Percentiles rank a stretch among this genome's conserved stretches.
These are phyloP conservation scores for Pangasianodon hypophthalmus DNA, from an alignment of 2,113 vertebrate genomes.

Conservation along the genomic window DNA sequence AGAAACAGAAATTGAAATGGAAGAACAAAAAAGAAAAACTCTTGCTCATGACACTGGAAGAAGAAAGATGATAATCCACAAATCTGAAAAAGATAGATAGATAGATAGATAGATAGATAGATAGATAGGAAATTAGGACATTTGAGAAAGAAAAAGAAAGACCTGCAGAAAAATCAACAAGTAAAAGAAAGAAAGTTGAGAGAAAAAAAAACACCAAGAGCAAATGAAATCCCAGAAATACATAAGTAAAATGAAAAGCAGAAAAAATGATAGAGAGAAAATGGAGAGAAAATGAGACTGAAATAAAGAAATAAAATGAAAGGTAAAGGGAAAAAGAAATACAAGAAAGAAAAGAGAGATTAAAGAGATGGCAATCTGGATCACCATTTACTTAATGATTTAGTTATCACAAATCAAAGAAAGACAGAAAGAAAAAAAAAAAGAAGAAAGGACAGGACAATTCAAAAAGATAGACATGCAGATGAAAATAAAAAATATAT, in stretches of 20 bases:
- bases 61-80: not conserved
- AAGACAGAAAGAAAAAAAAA: not conserved
- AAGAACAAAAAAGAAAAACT: not conserved
- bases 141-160: not conserved
- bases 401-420: not conserved
- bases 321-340: not conserved
- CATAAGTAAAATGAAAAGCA: too few species aligned
- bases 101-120: not conserved
- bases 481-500: too few species aligned
- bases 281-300: not conserved
- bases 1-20: not conserved
- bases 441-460: not conserved
- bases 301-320: not conserved
- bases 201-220: too few species aligned
- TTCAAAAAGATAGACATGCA: too few species aligned
- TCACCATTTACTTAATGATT: not conserved
- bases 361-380: not conserved
- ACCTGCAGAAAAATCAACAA: too few species aligned
- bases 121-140: not conserved
- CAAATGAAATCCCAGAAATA: too few species aligned
- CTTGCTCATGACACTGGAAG: not conserved
- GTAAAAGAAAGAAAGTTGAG: not conserved
- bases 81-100: not conserved
- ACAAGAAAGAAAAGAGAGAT: not conserved
- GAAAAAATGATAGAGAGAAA: not conserved